phyloP scores from a whole-genome alignment of 2,797 vertebrate genomes.

The Sebastes oblongus region DNA sequence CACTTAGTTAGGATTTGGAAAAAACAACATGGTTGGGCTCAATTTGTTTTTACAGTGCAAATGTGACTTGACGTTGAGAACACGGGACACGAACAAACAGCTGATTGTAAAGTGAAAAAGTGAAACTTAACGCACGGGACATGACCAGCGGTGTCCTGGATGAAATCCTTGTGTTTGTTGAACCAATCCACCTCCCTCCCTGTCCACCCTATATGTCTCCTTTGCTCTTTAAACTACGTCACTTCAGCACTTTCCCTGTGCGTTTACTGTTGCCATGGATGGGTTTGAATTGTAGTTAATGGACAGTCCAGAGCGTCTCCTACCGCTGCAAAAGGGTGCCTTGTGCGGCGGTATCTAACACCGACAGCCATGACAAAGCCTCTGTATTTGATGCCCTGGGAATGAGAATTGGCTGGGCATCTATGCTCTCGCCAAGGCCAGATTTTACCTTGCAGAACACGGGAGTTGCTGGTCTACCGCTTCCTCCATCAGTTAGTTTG shows the following conservation, averaged over 20 bases:
- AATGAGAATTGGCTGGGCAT: neutral
- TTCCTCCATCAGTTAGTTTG: neutral
- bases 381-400: neutral
- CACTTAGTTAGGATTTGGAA: neutral
- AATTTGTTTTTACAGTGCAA: neutral
- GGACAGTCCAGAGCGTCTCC: no score
- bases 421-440: neutral
- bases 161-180: no score
- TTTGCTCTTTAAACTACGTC: no score
- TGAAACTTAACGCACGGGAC: no score
- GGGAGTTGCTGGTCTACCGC: neutral
- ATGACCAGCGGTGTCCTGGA: no score
- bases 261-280: no score
- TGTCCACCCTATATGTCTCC: accelerated
- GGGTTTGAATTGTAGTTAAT: no score
- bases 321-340: no score
- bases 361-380: neutral
- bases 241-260: no score
- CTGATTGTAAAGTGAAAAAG: neutral
- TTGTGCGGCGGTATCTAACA: neutral
- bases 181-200: no score
- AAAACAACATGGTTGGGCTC: neutral
- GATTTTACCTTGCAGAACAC: neutral
- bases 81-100: accelerated
- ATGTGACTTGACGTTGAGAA: accelerated